Evolutionary conservation across 2,797 vertebrate genomes (phyloP).

Genomic region (Crocodylus rhombifer): DNA sequence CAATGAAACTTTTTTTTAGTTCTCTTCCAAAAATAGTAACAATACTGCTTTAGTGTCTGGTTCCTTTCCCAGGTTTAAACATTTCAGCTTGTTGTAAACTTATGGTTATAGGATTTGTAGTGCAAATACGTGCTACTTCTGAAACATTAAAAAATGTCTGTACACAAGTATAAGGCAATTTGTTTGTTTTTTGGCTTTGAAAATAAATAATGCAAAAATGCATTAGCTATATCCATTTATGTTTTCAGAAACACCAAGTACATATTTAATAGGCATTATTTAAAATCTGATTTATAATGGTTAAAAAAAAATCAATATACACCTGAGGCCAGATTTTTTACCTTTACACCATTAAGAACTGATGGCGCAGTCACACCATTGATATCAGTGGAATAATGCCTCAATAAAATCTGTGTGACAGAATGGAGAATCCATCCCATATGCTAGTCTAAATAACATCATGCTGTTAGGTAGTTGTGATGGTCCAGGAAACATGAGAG

Average conservation of each 20-base stretch:
- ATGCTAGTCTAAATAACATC: neutral
- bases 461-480: no score
- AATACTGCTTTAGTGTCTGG: neutral
- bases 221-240: neutral
- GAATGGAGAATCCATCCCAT: neutral
- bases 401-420: neutral
- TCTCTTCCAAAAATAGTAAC: constrained; percentile 21
- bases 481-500: no score
- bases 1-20: neutral
- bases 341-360: constrained; percentile 10
- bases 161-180: constrained; percentile 31
- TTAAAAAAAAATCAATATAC: neutral
- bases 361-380: neutral
- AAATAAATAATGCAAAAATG: constrained; percentile 39
- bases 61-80: constrained; percentile 53
- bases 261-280: neutral
- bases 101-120: constrained; percentile 41
- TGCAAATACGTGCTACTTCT: constrained; percentile 28
- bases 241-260: neutral
- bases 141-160: constrained; percentile 20
- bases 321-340: neutral
- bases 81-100: constrained; percentile 56
- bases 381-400: neutral
- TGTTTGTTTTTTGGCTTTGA: constrained; percentile 10
- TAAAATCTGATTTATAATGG: neutral